Percentiles rank a stretch among this genome's conserved stretches.
These are phyloP conservation scores for Luperina testacea DNA, from an alignment of 2,888 invertebrate genomes.

Conservation along the genomic window DNA sequence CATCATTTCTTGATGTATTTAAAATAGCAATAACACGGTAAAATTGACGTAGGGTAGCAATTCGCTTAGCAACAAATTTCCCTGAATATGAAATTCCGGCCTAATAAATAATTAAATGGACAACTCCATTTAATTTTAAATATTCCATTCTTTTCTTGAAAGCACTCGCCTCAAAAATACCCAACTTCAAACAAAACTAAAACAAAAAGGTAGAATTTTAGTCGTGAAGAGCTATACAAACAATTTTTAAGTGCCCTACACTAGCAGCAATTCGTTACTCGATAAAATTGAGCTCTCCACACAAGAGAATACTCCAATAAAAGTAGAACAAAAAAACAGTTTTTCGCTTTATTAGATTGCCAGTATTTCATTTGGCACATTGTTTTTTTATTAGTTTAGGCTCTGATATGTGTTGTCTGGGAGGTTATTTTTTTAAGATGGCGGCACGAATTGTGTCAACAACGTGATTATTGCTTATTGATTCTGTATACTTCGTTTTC, in stretches of 20 bases:
- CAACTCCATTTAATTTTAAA: background rate
- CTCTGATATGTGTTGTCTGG: conserved; percentile 29
- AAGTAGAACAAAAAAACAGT: conserved; percentile 28
- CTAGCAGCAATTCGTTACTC: conserved; percentile 50
- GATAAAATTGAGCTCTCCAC: conserved; percentile 41
- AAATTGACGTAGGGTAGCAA: background rate
- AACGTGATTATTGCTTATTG: conserved; percentile 44
- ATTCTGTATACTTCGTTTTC: conserved; percentile 16
- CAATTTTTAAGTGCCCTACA: conserved; percentile 26
- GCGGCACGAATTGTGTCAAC: conserved; percentile 41
- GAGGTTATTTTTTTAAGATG: conserved; percentile 25
- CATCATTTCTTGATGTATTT: background rate
- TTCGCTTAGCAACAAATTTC: background rate
- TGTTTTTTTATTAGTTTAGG: conserved; percentile 41
- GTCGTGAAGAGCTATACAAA: conserved; percentile 11
- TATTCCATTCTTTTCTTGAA: background rate
- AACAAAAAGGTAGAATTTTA: conserved; percentile 1
- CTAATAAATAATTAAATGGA: too few relatives aligned
- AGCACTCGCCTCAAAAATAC: background rate
- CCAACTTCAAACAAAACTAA: background rate
- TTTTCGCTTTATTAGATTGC: conserved; percentile 52
- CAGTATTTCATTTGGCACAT: conserved; percentile 40
- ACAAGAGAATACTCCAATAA: conserved; percentile 27
- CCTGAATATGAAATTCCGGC: background rate
- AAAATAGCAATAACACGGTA: background rate